Percentiles rank a stretch among this genome's conserved stretches.
These are phyloP conservation scores for Rhinolophus ferrumequinum DNA, from an alignment of 2,113 vertebrate genomes.

Conservation along the genomic window DNA sequence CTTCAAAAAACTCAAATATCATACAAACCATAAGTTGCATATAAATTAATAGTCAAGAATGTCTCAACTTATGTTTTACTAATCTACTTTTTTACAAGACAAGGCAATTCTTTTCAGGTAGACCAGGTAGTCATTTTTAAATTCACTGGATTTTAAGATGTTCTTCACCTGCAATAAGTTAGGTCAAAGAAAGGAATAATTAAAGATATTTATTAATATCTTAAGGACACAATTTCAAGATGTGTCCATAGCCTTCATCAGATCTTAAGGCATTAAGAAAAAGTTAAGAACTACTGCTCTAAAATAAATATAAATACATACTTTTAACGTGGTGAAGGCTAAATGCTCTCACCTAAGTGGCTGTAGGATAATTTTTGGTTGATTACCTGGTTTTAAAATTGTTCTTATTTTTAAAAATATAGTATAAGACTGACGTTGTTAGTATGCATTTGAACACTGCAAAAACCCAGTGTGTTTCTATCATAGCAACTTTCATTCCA, in stretches of 20 bases:
- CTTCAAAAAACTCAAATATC: background rate
- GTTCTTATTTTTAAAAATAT: background rate
- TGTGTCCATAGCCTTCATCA: background rate
- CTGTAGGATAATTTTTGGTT: background rate
- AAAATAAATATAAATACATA: background rate
- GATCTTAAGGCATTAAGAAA: background rate
- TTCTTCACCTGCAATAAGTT: background rate
- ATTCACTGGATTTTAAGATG: background rate
- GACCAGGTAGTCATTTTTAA: background rate
- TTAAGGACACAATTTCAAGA: background rate
- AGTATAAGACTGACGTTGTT: background rate
- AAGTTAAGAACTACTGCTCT: background rate
- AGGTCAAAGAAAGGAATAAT: background rate
- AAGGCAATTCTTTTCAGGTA: background rate
- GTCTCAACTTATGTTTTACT: background rate
- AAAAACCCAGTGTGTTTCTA: background rate
- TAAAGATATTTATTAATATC: background rate
- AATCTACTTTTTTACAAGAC: background rate
- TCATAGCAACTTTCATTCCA: background rate
- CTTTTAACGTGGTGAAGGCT: background rate
- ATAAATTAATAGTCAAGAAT: background rate
- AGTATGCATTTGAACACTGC: background rate
- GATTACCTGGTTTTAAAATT: background rate
- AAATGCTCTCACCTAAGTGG: background rate
- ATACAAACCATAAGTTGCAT: background rate